Conservation (phyloP, 2,888 invertebrate genomes). For the Alviniconcha strummeri region DNA sequence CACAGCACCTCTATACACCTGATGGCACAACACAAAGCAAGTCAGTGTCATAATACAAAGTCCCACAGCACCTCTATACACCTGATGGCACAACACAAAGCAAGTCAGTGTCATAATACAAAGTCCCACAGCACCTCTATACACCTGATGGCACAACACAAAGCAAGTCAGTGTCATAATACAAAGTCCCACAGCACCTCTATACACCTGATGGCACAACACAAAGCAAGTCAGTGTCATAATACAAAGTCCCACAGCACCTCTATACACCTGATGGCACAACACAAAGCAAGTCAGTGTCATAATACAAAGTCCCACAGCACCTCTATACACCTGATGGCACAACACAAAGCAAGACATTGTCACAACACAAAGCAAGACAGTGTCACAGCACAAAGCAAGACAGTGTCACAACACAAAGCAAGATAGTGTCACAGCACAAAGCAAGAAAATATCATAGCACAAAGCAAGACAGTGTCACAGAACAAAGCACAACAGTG, state of each 20-base stretch:
- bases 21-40: constrained; percentile 14
- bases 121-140: constrained; percentile 78
- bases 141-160: no score
- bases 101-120: constrained; percentile 49
- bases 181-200: constrained; percentile 78
- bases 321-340: constrained; percentile 77
- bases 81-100: constrained; percentile 56
- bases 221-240: no score
- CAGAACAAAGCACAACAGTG: no score
- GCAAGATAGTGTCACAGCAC: constrained; percentile 44
- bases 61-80: constrained; percentile 78
- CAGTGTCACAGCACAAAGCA: constrained; percentile 73
- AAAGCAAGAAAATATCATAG: no score
- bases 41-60: constrained; percentile 69
- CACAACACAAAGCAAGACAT: no score
- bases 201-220: constrained; percentile 76
- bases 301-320: constrained; percentile 78
- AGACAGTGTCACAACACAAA: constrained; percentile 77
- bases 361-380: constrained; percentile 77
- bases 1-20: constrained; percentile 78
- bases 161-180: no score
- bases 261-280: constrained; percentile 76
- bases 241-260: constrained; percentile 78
- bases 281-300: no score
- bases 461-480: no score